Evolutionary conservation across 1,140 invertebrate species (phyloP), one percentile per base, ranked within the genome.

Genomic region (Papilio dardanus): DNA sequence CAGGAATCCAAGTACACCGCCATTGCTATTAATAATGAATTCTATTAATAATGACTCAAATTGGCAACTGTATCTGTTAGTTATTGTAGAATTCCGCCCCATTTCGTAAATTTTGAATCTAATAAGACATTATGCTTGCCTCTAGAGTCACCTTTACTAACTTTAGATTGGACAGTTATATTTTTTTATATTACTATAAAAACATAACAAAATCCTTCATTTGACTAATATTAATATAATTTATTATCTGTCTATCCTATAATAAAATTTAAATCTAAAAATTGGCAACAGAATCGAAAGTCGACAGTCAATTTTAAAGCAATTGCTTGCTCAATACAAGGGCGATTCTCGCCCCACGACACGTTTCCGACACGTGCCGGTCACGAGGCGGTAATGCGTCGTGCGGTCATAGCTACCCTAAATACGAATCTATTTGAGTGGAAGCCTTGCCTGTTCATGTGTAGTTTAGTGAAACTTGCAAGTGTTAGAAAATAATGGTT

Each of bases 221-320:
- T 50, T 19, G n/a, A 6, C 5, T 24, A 58, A 58, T 58, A 3
- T 58, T 8, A 58, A 58, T 21, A 54, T 54, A 54, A 54, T 54
- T 16, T n/a, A 35, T 35, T 35, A 16, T 42, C 12, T n/a, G 2
- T 42, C 40, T 14, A 42, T 42, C 12, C 40, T 46, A 46, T 46
- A 42, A 42, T n/a, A 46, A 46, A n/a, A n/a, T 19, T 46, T n/a
- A 46, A 46, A 37, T 7, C 10, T 31, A 10, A 54, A 54, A 74
- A 78, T 75, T 76, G 58, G 28, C 40, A 77, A 76, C 68, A 75
- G 77, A 83, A 73, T 77, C 58, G 40, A 79, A 76, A 81, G 79
- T 62, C 74, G 62, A 77, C 76, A 89, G 86, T 90, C 82, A 86
- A 88, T 88, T 90, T 83, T 83, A 88, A 87, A 84, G 69, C 80